A percentile compares a stretch with the other conserved stretches of the same genome.
These are phyloP conservation scores for Blastobasis adustella DNA, from an alignment of 2,888 invertebrate genomes.

Conservation along the genomic window DNA sequence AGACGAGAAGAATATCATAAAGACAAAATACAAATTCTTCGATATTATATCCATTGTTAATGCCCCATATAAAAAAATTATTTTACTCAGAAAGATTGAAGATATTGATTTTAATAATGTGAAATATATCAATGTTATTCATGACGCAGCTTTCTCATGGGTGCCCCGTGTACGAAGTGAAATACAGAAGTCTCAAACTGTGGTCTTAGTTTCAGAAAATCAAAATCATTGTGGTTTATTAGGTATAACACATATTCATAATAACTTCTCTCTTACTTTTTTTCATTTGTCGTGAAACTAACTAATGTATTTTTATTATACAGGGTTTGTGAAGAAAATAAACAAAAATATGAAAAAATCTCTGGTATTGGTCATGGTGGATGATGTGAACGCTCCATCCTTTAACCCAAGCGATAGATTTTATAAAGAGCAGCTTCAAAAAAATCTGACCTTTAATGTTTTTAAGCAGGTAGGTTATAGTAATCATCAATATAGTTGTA, in stretches of 20 bases:
- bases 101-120: slow-evolving; percentile 10
- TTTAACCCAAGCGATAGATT: slow-evolving; percentile 62
- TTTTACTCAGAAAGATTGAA: slow-evolving; percentile 30
- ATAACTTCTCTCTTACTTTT: neutral
- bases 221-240: slow-evolving; percentile 37
- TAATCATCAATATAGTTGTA: neutral
- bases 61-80: slow-evolving; percentile 27
- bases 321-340: slow-evolving; percentile 82
- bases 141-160: slow-evolving; percentile 39
- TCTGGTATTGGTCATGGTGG: slow-evolving; percentile 60
- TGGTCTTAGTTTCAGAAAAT: slow-evolving; percentile 37
- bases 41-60: slow-evolving; percentile 32
- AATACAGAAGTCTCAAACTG: slow-evolving; percentile 27
- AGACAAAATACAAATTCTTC: slow-evolving; percentile 25
- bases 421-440: slow-evolving; percentile 66
- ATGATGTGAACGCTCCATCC: slow-evolving; percentile 56
- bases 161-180: slow-evolving; percentile 28
- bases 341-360: slow-evolving; percentile 68
- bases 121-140: slow-evolving; percentile 29
- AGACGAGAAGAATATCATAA: slow-evolving; percentile 22
- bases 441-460: slow-evolving; percentile 81
- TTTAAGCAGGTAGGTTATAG: slow-evolving; percentile 31
- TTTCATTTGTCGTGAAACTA: no score
- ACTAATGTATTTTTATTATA: slow-evolving; percentile 1
- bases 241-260: slow-evolving; percentile 22